Evolutionary conservation across 2,888 invertebrate species (phyloP), one percentile per base, ranked within the genome.

Genomic region (Nezara viridula): DNA sequence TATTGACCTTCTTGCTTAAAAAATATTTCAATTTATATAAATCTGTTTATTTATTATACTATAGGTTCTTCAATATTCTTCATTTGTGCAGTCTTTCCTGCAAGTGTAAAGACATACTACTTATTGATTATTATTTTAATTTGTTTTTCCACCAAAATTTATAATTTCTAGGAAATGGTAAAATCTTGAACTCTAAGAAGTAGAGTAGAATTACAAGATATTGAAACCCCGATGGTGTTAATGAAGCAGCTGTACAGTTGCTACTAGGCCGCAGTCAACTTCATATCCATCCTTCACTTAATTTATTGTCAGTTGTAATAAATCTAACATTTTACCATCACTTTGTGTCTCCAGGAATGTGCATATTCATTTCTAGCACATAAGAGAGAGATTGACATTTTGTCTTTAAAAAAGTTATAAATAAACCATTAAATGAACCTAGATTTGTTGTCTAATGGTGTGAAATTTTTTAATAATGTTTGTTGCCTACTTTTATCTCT

Each of bases 151-250:
- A 40, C 40, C 40, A 77, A 7, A 24, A 40, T 77, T 77, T 40
- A 77, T 40, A 77, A 40, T 77, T 24, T 40, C 24, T 24, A 44
- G 44, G 4, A 44, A 47, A 81, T 81, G 81, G 44, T 40, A 81
- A 44, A 40, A 81, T n/a, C 44, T 44, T 81, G 44, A 81, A 81
- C 44, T n/a, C 6, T 47, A 81, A 47, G 44, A n/a, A 44, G n/a
- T n/a, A 44, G 10, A 24, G 81, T 40, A 44, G 24, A 66, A 88
- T 73, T 21, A 88, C 24, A 88, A 73, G 21, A 37, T 37, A 73
- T 73, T 40, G 88, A 88, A 88, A 88, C 88, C 73, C 88, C 88
- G 49, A 88, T 88, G 55, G 88, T 88, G 88, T 88, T 88, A 44
- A 88, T 88, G 66, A 88, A 88, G 73, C 73, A 88, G 88, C 88